Conservation (phyloP, 1,140 invertebrate species). For the Rhynchophorus ferrugineus region DNA sequence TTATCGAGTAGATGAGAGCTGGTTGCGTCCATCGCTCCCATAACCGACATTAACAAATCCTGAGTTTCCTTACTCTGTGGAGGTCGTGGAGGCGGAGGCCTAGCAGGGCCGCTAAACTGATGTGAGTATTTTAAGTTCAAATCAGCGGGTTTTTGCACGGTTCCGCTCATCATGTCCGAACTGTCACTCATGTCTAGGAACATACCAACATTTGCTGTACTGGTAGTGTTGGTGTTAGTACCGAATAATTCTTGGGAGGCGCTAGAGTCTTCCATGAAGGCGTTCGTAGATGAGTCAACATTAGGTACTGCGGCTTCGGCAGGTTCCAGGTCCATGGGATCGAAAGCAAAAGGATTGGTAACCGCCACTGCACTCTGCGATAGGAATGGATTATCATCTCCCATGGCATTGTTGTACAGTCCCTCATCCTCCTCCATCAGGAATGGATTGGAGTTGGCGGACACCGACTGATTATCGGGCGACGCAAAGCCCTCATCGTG, state of each 20-base stretch:
- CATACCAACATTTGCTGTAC: conserved; percentile 11
- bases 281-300: conserved; percentile 9
- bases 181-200: conserved; percentile 5
- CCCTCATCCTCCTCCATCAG: conserved; percentile 53
- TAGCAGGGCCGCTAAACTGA: conserved; percentile 35
- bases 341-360: conserved; percentile 58
- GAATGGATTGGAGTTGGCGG: conserved; percentile 64
- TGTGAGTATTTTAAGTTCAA: conserved; percentile 34
- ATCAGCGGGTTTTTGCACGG: conserved; percentile 36
- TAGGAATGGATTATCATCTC: conserved; percentile 52
- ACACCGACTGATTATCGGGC: conserved; percentile 31
- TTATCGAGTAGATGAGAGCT: conserved; percentile 75
- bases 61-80: conserved; percentile 68
- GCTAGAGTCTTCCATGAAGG: conserved; percentile 20
- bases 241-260: conserved; percentile 25
- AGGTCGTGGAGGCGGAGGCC: conserved; percentile 43
- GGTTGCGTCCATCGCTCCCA: conserved; percentile 80
- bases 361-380: conserved; percentile 36
- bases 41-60: conserved; percentile 76
- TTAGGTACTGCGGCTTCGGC: conserved; percentile 39
- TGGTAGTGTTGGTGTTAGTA: not conserved
- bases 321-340: conserved; percentile 44
- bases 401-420: conserved; percentile 33
- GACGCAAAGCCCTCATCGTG: conserved; percentile 52
- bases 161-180: not conserved